A percentile compares a stretch with the other conserved stretches of the same genome.
These are phyloP conservation scores for Crotalus horridus DNA, from an alignment of 2,113 vertebrate species.

Conservation along the genomic window DNA sequence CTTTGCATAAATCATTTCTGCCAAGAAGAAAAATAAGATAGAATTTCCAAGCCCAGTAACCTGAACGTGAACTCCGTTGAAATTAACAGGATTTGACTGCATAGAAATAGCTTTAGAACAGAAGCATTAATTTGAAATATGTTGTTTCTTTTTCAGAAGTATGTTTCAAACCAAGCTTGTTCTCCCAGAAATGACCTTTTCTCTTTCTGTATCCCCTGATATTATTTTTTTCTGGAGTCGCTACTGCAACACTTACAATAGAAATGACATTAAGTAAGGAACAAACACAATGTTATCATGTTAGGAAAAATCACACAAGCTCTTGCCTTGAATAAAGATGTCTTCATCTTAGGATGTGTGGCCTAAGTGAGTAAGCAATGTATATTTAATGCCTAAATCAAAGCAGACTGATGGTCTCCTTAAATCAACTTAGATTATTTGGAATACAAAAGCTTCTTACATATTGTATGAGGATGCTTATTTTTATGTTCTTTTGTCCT, in stretches of 20 bases:
- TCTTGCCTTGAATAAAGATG: conserved; percentile 2
- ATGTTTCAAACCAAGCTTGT: background rate
- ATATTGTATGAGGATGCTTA: conserved; percentile 30
- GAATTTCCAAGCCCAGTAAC: background rate
- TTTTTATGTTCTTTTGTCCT: conserved; percentile 18
- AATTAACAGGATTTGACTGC: background rate
- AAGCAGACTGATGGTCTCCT: background rate
- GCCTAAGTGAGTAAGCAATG: background rate
- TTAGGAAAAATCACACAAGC: background rate
- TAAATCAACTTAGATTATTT: background rate
- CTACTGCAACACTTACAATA: background rate
- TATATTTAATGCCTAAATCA: conserved; percentile 5
- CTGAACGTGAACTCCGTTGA: background rate
- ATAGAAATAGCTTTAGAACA: background rate
- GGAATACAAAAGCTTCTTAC: background rate
- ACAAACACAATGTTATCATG: background rate
- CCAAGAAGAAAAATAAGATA: background rate
- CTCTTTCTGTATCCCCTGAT: background rate
- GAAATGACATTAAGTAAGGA: background rate
- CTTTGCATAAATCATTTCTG: background rate
- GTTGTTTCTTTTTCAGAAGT: conserved; percentile 3
- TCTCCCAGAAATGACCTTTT: background rate
- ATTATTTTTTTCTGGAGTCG: conserved; percentile 13
- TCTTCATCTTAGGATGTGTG: background rate
- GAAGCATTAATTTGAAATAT: background rate